phyloP scores from a whole-genome alignment of 2,888 invertebrate genomes.

The Cryptus viduatorius region DNA sequence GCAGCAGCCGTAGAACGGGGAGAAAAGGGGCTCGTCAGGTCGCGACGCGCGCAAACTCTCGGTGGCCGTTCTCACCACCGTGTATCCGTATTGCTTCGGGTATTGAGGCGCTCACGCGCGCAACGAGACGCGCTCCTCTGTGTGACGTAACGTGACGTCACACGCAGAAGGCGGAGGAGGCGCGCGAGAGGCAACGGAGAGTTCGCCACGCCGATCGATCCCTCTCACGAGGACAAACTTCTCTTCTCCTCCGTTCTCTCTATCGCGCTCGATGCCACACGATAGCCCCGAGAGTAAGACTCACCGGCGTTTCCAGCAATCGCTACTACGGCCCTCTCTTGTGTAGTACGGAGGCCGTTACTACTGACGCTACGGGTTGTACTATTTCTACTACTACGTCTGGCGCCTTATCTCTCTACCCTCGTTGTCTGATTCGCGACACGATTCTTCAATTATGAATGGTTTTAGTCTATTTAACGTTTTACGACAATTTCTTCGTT shows the following conservation, averaged over 20 bases:
- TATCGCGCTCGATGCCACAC: constrained; percentile 23
- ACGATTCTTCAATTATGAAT: not conserved
- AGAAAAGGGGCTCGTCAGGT: constrained; percentile 7
- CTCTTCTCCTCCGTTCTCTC: constrained; percentile 22
- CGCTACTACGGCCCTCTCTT: not conserved
- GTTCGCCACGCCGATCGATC: constrained; percentile 70
- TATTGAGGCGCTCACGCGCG: constrained; percentile 34
- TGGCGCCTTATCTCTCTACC: not conserved
- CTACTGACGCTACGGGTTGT: not conserved
- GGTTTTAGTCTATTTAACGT: not conserved
- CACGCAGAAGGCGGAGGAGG: constrained; percentile 20
- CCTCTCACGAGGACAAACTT: constrained; percentile 54
- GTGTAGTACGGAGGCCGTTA: not conserved
- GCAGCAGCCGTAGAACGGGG: not conserved
- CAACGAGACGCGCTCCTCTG: constrained; percentile 20
- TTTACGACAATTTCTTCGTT: not conserved
- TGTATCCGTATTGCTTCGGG: not conserved
- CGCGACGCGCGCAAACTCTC: constrained; percentile 34
- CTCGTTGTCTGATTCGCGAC: not conserved
- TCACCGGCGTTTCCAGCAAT: constrained; percentile 18
- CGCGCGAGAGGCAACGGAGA: constrained; percentile 66
- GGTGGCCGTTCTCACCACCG: not conserved
- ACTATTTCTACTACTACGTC: constrained; percentile 1
- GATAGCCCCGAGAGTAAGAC: constrained; percentile 3
- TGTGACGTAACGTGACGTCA: constrained; percentile 75